phyloP scores from a whole-genome alignment of 37 sponge, comb jelly and placozoan species.

The Hexactinellida sp. region DNA sequence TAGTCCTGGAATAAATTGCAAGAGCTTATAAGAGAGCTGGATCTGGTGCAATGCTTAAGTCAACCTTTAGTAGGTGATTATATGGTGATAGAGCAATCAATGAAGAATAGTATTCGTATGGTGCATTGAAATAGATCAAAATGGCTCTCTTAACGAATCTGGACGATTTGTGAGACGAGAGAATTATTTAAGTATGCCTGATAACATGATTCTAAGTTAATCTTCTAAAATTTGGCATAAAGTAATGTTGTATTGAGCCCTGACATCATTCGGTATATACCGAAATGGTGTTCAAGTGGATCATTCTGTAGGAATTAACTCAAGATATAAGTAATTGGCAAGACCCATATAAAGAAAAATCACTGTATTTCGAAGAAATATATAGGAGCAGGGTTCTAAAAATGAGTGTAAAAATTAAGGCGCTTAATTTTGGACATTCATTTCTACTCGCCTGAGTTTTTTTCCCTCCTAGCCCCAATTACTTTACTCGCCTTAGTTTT shows the following conservation, averaged over 20 bases:
- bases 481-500: too few relatives aligned
- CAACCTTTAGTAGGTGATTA: not conserved
- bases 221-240: not conserved
- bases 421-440: too few relatives aligned
- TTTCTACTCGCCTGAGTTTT: too few relatives aligned
- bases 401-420: too few relatives aligned
- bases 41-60: not conserved
- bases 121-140: not conserved
- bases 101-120: not conserved
- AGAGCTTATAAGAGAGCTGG: not conserved
- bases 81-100: not conserved
- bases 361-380: not conserved
- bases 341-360: not conserved
- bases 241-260: not conserved
- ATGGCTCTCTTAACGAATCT: not conserved
- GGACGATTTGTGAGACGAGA: not conserved
- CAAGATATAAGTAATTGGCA: not conserved
- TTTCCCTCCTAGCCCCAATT: too few relatives aligned
- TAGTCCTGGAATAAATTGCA: not conserved
- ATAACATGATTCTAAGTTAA: not conserved
- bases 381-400: too few relatives aligned
- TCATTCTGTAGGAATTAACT: not conserved
- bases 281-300: too few relatives aligned
- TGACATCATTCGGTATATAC: too few relatives aligned
- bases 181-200: not conserved